Evolutionary conservation across 2,797 vertebrate species (phyloP), one percentile per base, ranked within the genome.

Genomic region (Argya squamiceps): DNA sequence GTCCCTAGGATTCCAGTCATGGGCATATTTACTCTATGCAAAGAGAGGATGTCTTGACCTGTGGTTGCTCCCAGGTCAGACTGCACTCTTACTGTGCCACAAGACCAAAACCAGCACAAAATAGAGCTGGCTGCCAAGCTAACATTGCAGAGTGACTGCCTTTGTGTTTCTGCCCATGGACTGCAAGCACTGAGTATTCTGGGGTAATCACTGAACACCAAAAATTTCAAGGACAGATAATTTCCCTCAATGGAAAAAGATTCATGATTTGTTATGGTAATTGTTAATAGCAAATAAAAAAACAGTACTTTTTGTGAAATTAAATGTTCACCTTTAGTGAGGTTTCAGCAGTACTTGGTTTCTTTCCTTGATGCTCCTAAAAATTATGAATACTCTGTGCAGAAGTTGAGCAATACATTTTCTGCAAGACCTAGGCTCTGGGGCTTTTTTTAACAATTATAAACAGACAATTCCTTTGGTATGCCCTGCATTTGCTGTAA

Each of bases 401-500:
- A 69, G 34, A 80, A 74, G 26, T 15, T 83, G 47, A 82, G 64
- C 89, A 88, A 73, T 7, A 1, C 2, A 44, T 41, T 70, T 82
- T 52, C 26, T 37, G 12, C 69, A 85, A 89, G 36, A 88, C 19
- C 24, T 63, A 59, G 24, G 44, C 19, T 71, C n/a, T 49, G 12
- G 21, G 4, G 4, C 8, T 36, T 34, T 12, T 78, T 74, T 69
- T 26, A 63, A 39, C 11, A 68, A 26, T 27, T 63, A 59, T 6
- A 65, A 62, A 58, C 12, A 77, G 71, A 56, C 20, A 55, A 65
- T 56, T 83, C 20, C 71, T 76, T 79, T 2, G 1, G 15, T 55
- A 64, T 13, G 16, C 5, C 18, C 27, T 1, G 1, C 10, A 60
- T 39, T n/a, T 0, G 0, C 32, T 43, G 4, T 34, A 80, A 73